Percentiles rank a stretch among this genome's conserved stretches.
These are phyloP conservation scores for Pemphredon lugubris DNA, from an alignment of 2,888 invertebrate species.

Conservation along the genomic window DNA sequence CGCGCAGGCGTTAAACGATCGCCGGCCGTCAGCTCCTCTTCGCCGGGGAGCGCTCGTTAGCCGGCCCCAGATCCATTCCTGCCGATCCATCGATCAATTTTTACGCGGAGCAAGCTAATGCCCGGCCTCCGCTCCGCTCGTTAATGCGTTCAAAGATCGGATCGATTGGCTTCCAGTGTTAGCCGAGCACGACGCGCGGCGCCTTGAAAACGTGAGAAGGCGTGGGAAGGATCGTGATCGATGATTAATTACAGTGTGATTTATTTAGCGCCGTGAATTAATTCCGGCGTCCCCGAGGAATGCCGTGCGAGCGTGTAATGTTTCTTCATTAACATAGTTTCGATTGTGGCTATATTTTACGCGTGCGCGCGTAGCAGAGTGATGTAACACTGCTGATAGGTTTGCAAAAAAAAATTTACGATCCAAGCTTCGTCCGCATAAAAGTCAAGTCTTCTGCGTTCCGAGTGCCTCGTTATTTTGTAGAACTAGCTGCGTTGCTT, in stretches of 20 bases:
- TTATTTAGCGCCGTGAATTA: conserved; percentile 5
- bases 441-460: too few species aligned
- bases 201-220: not conserved
- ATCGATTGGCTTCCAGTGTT: conserved; percentile 46
- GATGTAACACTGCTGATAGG: too few species aligned
- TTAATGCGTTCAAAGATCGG: conserved; percentile 46
- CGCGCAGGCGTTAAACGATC: conserved; percentile 69
- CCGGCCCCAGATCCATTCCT: conserved; percentile 10
- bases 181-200: conserved; percentile 4
- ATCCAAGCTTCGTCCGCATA: too few species aligned
- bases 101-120: conserved; percentile 35
- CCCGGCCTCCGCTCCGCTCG: conserved; percentile 20
- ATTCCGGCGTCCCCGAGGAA: conserved; percentile 5
- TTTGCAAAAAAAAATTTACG: too few species aligned
- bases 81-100: conserved; percentile 52
- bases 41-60: conserved; percentile 34
- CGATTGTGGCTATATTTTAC: not conserved
- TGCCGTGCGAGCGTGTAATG: not conserved
- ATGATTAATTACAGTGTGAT: conserved; percentile 19
- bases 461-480: too few species aligned
- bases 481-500: too few species aligned
- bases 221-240: conserved; percentile 15
- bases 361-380: too few species aligned
- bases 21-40: conserved; percentile 45
- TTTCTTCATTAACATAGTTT: not conserved